Percentiles rank a stretch among this genome's conserved stretches.
Evolutionary conservation across 2,888 invertebrate species (phyloP).

Genomic region (Drosophila testacea): DNA sequence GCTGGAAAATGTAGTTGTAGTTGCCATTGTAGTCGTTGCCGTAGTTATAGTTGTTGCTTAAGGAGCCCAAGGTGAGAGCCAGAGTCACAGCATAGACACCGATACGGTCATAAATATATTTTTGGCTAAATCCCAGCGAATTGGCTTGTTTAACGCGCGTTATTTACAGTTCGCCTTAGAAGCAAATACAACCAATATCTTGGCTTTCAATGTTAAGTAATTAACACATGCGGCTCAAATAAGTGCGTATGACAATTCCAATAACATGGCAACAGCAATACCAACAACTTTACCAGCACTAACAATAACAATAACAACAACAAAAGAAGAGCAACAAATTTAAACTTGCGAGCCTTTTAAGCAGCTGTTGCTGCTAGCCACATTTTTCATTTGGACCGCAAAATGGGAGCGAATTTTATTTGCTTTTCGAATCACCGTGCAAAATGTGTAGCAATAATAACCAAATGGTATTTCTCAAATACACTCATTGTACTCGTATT

Average conservation of each 20-base stretch:
- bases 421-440: constrained; percentile 3
- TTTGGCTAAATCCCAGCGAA: constrained; percentile 49
- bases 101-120: constrained; percentile 46
- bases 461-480: neutral
- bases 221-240: constrained; percentile 63
- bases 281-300: constrained; percentile 1
- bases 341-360: constrained; percentile 32
- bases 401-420: constrained; percentile 22
- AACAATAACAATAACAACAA: constrained; percentile 9
- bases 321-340: constrained; percentile 29
- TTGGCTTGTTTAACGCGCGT: constrained; percentile 34
- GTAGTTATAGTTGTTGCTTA: constrained; percentile 25
- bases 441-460: constrained; percentile 9
- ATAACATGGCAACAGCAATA: constrained; percentile 1
- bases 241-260: constrained; percentile 40
- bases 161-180: constrained; percentile 30
- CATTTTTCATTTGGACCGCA: constrained; percentile 34
- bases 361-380: constrained; percentile 12
- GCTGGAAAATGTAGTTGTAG: constrained; percentile 22
- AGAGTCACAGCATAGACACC: constrained; percentile 27
- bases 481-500: neutral
- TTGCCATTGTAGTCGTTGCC: constrained; percentile 8
- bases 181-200: constrained; percentile 36
- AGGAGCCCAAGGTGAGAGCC: constrained; percentile 67
- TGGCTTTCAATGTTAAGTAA: constrained; percentile 71